Evolutionary conservation across 2,113 vertebrate species (phyloP).

Genomic region (Anseranas semipalmata): DNA sequence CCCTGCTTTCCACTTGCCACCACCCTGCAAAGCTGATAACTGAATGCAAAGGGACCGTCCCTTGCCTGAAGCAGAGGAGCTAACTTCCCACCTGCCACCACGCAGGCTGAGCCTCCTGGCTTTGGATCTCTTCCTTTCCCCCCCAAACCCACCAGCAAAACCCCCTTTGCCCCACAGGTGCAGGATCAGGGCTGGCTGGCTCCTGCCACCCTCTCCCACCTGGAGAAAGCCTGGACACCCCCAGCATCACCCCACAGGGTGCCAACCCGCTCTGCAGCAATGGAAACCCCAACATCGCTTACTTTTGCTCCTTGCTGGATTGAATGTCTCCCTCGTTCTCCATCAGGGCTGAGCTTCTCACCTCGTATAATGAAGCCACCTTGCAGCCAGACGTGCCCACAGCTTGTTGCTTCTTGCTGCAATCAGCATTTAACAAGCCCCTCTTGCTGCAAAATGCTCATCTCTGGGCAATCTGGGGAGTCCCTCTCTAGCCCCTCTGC

Average conservation of each 20-base stretch:
- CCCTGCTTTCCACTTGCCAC: neutral
- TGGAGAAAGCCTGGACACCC: neutral
- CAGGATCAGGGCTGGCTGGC: neutral
- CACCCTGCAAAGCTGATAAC: neutral
- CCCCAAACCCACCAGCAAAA: neutral
- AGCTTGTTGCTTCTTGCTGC: neutral
- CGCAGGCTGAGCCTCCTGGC: neutral
- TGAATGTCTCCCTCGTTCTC: too few relatives aligned
- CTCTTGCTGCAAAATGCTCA: neutral
- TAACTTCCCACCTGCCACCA: neutral
- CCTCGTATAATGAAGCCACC: too few relatives aligned
- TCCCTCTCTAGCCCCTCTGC: neutral
- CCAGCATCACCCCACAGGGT: rapidly evolving
- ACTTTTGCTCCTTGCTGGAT: too few relatives aligned
- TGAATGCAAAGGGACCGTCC: neutral
- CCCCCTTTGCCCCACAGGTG: neutral
- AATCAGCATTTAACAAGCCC: too few relatives aligned
- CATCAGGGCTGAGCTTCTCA: too few relatives aligned
- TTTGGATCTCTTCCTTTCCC: neutral
- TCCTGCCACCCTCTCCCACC: neutral
- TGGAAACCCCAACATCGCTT: neutral
- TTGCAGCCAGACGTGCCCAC: neutral
- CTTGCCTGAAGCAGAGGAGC: neutral
- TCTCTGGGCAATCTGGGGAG: neutral
- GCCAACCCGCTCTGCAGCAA: rapidly evolving